phyloP scores from a whole-genome alignment of 2,888 invertebrate genomes.

The Dryobota labecula region DNA sequence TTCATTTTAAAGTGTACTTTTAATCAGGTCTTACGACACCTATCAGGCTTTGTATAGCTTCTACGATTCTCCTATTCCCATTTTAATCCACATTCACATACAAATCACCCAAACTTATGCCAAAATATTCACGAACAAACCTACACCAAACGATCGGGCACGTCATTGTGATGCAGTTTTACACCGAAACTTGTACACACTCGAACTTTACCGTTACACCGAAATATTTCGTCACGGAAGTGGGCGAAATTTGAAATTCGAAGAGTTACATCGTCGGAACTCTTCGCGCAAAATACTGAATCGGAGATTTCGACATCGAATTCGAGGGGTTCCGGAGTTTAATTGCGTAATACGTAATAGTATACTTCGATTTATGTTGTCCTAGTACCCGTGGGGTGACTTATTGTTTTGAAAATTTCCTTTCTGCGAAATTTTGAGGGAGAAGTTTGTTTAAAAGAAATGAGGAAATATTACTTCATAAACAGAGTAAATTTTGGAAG shows the following conservation, averaged over 20 bases:
- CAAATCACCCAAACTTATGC: conserved; percentile 25
- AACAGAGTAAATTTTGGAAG: conserved; percentile 21
- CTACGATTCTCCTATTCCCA: neutral
- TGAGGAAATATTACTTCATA: conserved; percentile 31
- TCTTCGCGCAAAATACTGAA: conserved; percentile 39
- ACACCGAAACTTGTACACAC: conserved; percentile 80
- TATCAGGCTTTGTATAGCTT: neutral
- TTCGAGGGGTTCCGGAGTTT: conserved; percentile 56
- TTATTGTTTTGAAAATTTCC: conserved; percentile 39
- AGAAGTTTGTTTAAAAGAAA: conserved; percentile 36
- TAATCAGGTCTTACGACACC: neutral
- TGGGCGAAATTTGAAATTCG: conserved; percentile 71
- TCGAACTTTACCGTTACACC: conserved; percentile 71
- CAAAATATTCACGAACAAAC: conserved; percentile 46
- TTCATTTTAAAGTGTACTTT: neutral
- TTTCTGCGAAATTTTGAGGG: conserved; percentile 22
- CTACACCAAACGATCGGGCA: conserved; percentile 33
- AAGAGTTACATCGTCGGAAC: conserved; percentile 76
- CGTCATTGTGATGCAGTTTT: conserved; percentile 73
- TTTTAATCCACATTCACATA: conserved; percentile 24
- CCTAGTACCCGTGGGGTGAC: conserved; percentile 32
- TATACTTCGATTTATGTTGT: conserved; percentile 36
- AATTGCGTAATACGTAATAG: conserved; percentile 48
- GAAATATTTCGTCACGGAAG: conserved; percentile 78
- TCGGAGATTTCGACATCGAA: conserved; percentile 48